Conservation (phyloP, 2,797 vertebrate genomes). For the Takifugu rubripes region DNA sequence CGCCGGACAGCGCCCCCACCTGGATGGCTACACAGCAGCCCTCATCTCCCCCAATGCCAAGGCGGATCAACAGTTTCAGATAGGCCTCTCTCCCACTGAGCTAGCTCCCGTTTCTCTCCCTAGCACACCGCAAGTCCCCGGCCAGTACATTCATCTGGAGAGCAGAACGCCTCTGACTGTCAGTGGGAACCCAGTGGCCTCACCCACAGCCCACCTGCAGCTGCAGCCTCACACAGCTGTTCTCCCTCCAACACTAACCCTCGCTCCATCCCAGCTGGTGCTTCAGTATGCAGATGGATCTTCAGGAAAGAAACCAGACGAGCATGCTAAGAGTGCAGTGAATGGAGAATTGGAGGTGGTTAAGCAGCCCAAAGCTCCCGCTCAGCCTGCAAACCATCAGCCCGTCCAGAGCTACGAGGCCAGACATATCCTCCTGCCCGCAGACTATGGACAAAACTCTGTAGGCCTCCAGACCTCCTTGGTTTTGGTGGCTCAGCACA, state of each 20-base stretch:
- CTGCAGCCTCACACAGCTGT: slow-evolving; percentile 87
- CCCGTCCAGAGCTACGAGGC: slow-evolving; percentile 87
- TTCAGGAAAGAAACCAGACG: slow-evolving; percentile 81
- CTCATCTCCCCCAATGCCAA: slow-evolving; percentile 85
- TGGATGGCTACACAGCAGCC: slow-evolving; percentile 88
- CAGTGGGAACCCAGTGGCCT: slow-evolving; percentile 66
- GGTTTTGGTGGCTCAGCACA: slow-evolving; percentile 86
- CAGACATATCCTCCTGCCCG: slow-evolving; percentile 87
- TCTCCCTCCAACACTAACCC: slow-evolving; percentile 90
- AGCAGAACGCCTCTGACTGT: slow-evolving; percentile 84
- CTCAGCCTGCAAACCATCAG: slow-evolving; percentile 62
- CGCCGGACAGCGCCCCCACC: slow-evolving; percentile 77
- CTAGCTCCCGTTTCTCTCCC: slow-evolving; percentile 75
- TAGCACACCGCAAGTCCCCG: slow-evolving; percentile 74
- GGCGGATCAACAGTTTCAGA: slow-evolving; percentile 82
- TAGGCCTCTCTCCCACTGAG: slow-evolving; percentile 74
- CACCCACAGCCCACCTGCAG: slow-evolving; percentile 84
- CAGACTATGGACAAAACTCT: slow-evolving; percentile 84
- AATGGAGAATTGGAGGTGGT: slow-evolving; percentile 87
- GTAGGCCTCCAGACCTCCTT: slow-evolving; percentile 88
- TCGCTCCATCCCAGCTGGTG: slow-evolving; percentile 90
- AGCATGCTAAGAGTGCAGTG: slow-evolving; percentile 82
- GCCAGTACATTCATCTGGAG: slow-evolving; percentile 93
- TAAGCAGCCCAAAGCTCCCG: slow-evolving; percentile 60
- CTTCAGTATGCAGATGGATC: slow-evolving; percentile 91